Evolutionary conservation across 2,113 vertebrate species (phyloP).

Genomic region (Proterorhinus semilunaris): DNA sequence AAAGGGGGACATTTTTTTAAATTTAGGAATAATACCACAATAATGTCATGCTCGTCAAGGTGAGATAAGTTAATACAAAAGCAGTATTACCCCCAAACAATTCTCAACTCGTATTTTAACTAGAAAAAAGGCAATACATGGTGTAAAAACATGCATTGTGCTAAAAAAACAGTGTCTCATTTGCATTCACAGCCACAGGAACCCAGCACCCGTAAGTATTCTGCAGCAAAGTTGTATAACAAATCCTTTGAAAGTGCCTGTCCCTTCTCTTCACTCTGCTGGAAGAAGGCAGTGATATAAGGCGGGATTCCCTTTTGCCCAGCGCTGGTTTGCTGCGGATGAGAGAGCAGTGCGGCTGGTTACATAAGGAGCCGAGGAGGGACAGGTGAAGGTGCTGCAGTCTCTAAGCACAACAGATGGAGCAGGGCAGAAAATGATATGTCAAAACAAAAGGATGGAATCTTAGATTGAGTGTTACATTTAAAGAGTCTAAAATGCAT

Average conservation of each 20-base stretch:
- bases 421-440: neutral
- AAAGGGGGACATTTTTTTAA: no score
- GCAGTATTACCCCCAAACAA: neutral
- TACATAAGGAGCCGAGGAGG: slow-evolving; percentile 35
- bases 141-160: neutral
- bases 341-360: slow-evolving; percentile 30
- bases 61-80: neutral
- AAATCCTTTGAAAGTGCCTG: neutral
- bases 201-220: slow-evolving; percentile 17
- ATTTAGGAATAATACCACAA: no score
- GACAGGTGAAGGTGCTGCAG: slow-evolving; percentile 48
- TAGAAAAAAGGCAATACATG: neutral
- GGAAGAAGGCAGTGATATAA: neutral
- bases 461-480: no score
- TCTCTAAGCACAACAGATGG: neutral
- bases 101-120: neutral
- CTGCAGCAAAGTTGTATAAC: slow-evolving; percentile 53
- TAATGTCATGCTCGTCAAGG: neutral
- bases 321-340: slow-evolving; percentile 22
- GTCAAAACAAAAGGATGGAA: no score
- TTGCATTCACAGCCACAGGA: slow-evolving; percentile 17
- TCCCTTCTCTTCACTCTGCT: slow-evolving; percentile 2
- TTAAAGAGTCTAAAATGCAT: no score
- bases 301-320: slow-evolving; percentile 28
- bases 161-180: neutral